These are phyloP conservation scores for Notolabrus celidotus DNA, from an alignment of 2,797 vertebrate genomes.

Conservation along the genomic window DNA sequence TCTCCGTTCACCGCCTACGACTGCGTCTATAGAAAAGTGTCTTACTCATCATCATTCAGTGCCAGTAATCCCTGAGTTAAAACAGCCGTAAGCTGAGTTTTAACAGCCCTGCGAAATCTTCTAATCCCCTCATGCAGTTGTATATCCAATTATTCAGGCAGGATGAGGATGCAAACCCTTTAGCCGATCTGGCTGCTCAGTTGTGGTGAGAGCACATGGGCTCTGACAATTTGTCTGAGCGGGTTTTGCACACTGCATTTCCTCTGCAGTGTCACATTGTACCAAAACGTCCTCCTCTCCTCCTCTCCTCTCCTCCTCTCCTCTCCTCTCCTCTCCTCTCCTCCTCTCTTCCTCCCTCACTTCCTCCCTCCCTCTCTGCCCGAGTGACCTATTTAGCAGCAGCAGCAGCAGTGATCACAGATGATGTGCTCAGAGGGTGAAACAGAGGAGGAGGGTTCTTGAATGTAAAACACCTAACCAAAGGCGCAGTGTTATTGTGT, in stretches of 20 bases:
- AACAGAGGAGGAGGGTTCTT: conserved; percentile 39
- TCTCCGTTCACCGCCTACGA: background rate
- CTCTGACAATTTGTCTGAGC: conserved; percentile 20
- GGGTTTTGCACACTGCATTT: conserved; percentile 28
- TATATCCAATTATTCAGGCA: conserved; percentile 47
- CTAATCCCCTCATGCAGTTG: conserved; percentile 34
- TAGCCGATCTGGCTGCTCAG: conserved; percentile 25
- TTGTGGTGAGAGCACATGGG: background rate
- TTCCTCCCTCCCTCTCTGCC: conserved; percentile 68
- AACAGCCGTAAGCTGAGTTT: conserved; percentile 45
- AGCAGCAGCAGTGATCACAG: conserved; percentile 49
- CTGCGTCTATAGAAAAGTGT: conserved; percentile 12
- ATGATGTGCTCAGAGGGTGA: conserved; percentile 54
- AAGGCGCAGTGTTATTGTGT: conserved; percentile 38
- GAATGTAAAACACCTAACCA: conserved; percentile 54
- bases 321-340: too few relatives aligned
- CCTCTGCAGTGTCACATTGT: conserved; percentile 62
- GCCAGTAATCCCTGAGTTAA: conserved; percentile 37
- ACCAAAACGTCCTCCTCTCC: conserved; percentile 51
- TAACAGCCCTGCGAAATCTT: conserved; percentile 26
- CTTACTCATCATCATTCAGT: conserved; percentile 27
- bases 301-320: conserved; percentile 26
- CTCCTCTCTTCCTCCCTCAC: conserved; percentile 13
- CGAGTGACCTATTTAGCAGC: conserved; percentile 83
- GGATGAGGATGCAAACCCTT: conserved; percentile 28